A percentile compares a stretch with the other conserved stretches of the same genome.
phyloP scores from a whole-genome alignment of 2,113 vertebrate genomes.

The Glaucomys volans region DNA sequence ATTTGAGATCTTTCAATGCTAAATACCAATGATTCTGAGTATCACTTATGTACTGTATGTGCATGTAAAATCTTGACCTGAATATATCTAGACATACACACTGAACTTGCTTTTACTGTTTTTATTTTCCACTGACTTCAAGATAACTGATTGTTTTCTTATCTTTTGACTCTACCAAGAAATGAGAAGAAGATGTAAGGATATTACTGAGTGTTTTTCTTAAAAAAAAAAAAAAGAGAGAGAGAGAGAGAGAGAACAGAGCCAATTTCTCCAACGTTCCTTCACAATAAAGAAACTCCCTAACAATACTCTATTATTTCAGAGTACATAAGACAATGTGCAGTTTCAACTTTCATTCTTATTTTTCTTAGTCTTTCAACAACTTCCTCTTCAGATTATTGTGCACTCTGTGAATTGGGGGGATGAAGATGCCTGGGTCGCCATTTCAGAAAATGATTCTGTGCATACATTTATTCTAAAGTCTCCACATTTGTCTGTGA shows the following conservation, averaged over 20 bases:
- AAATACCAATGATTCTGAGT: not conserved
- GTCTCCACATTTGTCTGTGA: not conserved
- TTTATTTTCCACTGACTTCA: not conserved
- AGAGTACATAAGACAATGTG: not conserved
- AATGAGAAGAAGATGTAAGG: not conserved
- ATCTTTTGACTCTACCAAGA: not conserved
- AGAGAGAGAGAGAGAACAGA: not conserved
- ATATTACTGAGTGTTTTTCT: not conserved
- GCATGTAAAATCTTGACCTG: not conserved
- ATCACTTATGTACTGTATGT: not conserved
- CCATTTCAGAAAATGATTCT: slow-evolving; percentile 4
- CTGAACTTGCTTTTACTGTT: not conserved
- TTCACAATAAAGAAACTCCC: slow-evolving; percentile 28
- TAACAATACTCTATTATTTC: not conserved
- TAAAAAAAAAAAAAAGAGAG: too few species aligned
- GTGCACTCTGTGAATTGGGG: not conserved
- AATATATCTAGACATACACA: not conserved
- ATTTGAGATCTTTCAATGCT: not conserved
- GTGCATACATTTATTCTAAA: not conserved
- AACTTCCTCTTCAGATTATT: not conserved
- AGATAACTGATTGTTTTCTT: not conserved
- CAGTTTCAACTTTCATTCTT: not conserved
- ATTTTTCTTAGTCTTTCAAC: not conserved
- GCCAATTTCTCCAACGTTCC: not conserved
- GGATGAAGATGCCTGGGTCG: not conserved